These are phyloP conservation scores for Gila orcuttii DNA, from an alignment of 2,113 vertebrate species.

Conservation along the genomic window DNA sequence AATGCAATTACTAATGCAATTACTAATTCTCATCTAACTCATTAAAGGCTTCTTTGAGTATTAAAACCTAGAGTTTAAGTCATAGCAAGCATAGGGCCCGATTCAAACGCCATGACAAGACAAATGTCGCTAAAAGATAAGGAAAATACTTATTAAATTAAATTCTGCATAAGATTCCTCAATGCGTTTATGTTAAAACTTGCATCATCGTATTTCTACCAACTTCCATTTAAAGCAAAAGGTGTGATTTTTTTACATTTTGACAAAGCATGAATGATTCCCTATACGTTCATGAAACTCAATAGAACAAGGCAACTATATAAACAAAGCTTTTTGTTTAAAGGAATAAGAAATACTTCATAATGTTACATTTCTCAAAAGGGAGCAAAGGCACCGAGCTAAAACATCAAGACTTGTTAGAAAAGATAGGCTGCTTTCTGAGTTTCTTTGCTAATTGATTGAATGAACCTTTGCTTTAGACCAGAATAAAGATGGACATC, in stretches of 20 bases:
- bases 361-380: not conserved
- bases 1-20: not conserved
- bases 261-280: not conserved
- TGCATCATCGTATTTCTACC: not conserved
- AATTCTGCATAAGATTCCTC: not conserved
- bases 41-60: not conserved
- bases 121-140: not conserved
- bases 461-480: conserved; percentile 1
- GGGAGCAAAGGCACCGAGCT: not conserved
- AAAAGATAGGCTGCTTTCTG: not conserved
- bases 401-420: conserved; percentile 13
- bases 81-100: not conserved
- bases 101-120: not conserved
- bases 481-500: conserved; percentile 4
- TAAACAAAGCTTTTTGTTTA: not conserved
- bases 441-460: conserved; percentile 15
- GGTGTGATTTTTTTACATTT: not conserved
- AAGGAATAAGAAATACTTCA: not conserved
- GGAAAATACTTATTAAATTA: not conserved
- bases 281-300: not conserved
- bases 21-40: not conserved
- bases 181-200: not conserved
- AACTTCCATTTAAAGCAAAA: not conserved
- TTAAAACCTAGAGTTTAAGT: not conserved
- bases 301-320: not conserved